Evolutionary conservation across 1,140 invertebrate genomes (phyloP), one percentile per base, ranked within the genome.

Genomic region (Periplaneta americana): DNA sequence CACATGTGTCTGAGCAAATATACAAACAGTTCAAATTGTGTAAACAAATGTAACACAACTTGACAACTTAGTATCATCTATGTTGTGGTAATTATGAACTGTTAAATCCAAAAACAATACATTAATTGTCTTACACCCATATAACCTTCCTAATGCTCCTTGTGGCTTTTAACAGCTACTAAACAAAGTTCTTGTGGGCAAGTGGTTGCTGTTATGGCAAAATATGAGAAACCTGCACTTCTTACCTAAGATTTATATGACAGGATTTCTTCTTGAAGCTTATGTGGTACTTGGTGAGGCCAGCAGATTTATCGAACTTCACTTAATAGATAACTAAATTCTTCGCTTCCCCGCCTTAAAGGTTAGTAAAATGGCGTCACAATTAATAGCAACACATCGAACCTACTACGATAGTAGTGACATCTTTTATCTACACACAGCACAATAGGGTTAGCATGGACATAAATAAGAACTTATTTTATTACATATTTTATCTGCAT

Each of bases 311-410:
- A 66, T 66, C 8, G 22, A 9, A 66, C 28, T 66, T 66, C 48
- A 66, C 48, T 66, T 66, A 66, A n/a, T n/a, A 66, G 48, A 11
- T 66, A n/a, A 66, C 48, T 28, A 77, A 83, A 80, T 82, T 82
- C 83, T 82, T 85, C 84, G 83, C 86, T 85, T 87, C 86, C 88
- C 87, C 88, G 87, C 88, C 86, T 86, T 85, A 86, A 87, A 88
- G 89, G 90, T 90, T 90, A 90, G 87, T 89, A 90, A 90, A 90
- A 90, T 91, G 89, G 89, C 89, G 89, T 88, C 88, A 83, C 80
- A 82, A 77, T 34, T 34, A 80, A 36, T 33, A 80, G 37, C 79
- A 80, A 80, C 66, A 81, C 74, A 75, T 39, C 75, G 33, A 78
- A 48, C 75, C 17, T 80, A 17, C 15, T n/a, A 32, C 80, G 80